Conservation (phyloP, 2,113 vertebrate genomes). For the Progne subis region DNA sequence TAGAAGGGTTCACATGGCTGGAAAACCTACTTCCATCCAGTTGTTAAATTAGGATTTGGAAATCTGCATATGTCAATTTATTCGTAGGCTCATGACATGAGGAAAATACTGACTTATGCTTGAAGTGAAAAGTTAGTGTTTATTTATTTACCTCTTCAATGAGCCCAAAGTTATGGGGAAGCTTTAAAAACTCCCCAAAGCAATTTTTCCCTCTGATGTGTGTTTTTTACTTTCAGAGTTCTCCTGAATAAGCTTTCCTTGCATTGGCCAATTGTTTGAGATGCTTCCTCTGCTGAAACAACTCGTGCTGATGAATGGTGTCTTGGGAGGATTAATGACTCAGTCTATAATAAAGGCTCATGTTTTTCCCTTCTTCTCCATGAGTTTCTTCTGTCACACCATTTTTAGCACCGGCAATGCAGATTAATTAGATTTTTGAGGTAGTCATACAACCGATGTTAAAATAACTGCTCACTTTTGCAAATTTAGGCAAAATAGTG, state of each 20-base stretch:
- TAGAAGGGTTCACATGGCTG: neutral
- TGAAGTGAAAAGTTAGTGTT: neutral
- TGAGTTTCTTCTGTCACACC: neutral
- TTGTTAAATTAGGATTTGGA: neutral
- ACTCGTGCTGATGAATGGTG: neutral
- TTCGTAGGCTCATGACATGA: neutral
- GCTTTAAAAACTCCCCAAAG: neutral
- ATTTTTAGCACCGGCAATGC: neutral
- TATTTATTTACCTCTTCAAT: neutral
- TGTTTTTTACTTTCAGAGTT: neutral
- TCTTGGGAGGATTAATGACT: neutral
- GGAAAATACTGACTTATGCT: neutral
- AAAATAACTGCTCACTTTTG: slow-evolving; percentile 7
- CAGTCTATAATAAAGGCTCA: neutral
- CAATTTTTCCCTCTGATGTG: neutral
- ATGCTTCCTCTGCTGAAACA: neutral
- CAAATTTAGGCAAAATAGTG: neutral
- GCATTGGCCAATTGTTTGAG: neutral
- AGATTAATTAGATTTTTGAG: slow-evolving; percentile 3
- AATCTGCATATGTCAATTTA: neutral
- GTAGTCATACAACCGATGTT: neutral
- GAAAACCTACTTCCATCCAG: neutral
- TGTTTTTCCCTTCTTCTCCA: neutral
- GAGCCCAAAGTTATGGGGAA: neutral
- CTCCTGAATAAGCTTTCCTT: neutral